A percentile compares a stretch with the other conserved stretches of the same genome.
Evolutionary conservation across 2,888 invertebrate species (phyloP).

Genomic region (Coenonympha glycerion): DNA sequence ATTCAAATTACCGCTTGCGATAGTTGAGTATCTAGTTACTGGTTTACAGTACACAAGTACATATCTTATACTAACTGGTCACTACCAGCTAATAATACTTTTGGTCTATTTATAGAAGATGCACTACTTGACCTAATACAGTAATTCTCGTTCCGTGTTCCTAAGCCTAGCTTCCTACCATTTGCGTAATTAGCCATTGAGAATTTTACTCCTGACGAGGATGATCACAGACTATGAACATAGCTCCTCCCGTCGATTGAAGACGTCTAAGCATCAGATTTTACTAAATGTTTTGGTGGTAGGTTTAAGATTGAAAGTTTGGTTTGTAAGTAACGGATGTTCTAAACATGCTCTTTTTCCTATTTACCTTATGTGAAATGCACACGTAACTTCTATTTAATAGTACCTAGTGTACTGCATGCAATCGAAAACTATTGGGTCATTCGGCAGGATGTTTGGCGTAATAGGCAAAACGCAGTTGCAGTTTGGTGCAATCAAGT

Average conservation of each 20-base stretch:
- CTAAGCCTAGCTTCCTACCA: background rate
- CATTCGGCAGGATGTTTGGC: slow-evolving; percentile 44
- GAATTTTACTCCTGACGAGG: background rate
- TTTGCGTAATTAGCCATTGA: background rate
- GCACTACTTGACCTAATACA: background rate
- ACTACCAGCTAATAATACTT: too few relatives aligned
- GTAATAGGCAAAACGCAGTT: slow-evolving; percentile 34
- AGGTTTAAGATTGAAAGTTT: too few relatives aligned
- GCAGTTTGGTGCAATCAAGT: slow-evolving; percentile 5
- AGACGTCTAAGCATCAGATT: background rate
- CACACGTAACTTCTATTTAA: slow-evolving; percentile 24
- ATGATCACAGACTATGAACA: background rate
- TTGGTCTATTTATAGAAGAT: background rate
- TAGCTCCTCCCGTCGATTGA: background rate
- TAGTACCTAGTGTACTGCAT: too few relatives aligned
- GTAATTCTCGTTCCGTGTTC: too few relatives aligned
- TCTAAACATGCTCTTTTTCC: too few relatives aligned
- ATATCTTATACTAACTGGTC: too few relatives aligned
- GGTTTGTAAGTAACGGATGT: too few relatives aligned
- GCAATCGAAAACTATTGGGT: slow-evolving; percentile 19
- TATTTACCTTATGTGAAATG: slow-evolving; percentile 20
- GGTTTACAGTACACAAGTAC: too few relatives aligned
- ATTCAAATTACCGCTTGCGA: slow-evolving; percentile 13
- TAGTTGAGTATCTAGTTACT: slow-evolving; percentile 1
- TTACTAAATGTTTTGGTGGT: too few relatives aligned